A percentile compares a stretch with the other conserved stretches of the same genome.
These are phyloP conservation scores for Neocloeon triangulifer DNA, from an alignment of 1,140 invertebrate species.

Conservation along the genomic window DNA sequence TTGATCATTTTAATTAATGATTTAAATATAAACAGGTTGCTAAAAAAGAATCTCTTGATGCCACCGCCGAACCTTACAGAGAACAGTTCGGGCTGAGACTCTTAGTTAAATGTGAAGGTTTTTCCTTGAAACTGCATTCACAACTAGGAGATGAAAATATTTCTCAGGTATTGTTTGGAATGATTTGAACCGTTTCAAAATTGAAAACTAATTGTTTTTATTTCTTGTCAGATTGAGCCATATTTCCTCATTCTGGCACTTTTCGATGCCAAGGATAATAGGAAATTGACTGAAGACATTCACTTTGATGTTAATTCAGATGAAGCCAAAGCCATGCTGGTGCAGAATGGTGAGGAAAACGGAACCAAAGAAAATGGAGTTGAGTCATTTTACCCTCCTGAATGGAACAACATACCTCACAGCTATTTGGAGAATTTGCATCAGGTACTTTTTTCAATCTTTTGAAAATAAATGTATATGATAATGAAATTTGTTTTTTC, in stretches of 20 bases:
- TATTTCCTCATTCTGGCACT: slow-evolving; percentile 70
- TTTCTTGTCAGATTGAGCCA: slow-evolving; percentile 44
- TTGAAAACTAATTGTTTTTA: background rate
- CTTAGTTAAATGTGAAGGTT: slow-evolving; percentile 59
- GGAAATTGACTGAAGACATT: slow-evolving; percentile 83
- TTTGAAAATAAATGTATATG: background rate
- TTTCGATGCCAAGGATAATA: slow-evolving; percentile 63
- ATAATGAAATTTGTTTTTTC: slow-evolving; percentile 10
- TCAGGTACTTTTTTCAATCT: slow-evolving; percentile 3
- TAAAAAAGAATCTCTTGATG: slow-evolving; percentile 14
- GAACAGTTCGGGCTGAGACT: slow-evolving; percentile 71
- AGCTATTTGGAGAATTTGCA: background rate
- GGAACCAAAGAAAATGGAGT: background rate
- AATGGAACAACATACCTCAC: slow-evolving; percentile 4
- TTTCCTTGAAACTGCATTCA: slow-evolving; percentile 63
- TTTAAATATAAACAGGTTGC: slow-evolving; percentile 10
- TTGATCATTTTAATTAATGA: slow-evolving; percentile 9
- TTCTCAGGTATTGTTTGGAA: slow-evolving; percentile 40
- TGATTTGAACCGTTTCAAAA: background rate
- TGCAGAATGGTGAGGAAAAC: slow-evolving; percentile 8
- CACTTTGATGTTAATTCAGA: slow-evolving; percentile 71
- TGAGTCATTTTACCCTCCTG: too few relatives aligned
- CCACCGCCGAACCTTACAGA: slow-evolving; percentile 37
- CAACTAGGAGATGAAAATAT: slow-evolving; percentile 49
- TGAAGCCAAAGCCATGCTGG: slow-evolving; percentile 30